Base-by-base conservation (phyloP, 2,888 invertebrate species). In the Mylabris sibirica region DNA sequence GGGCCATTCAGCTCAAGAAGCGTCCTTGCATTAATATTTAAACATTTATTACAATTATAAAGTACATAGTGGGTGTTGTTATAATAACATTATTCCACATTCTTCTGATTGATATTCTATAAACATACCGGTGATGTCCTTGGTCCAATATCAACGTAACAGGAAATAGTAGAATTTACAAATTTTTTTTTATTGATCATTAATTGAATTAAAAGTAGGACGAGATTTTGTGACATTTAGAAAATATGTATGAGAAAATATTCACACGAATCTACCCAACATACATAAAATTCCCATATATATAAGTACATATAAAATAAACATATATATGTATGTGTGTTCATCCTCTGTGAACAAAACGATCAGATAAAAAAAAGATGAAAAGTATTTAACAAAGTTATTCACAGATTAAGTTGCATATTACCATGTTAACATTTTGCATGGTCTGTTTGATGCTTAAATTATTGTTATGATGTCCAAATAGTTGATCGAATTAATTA, bases 381-480 rank as follows among this genome's bases (percentile, higher is more conserved):
- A 57, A 68, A 72, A 70, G 70, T 70, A 72, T 70, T 68, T 73
- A 73, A 73, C 73, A 71, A 73, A 71, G 70, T 71, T 72, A 68
- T 68, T 66, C 71, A 71, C 71, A 71, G 67, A 71, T 74, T 72
- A 71, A 72, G 74, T 64, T 64, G 69, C 66, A 68, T 72, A 70
- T 73, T 70, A 70, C 70, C 74, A 74, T 70, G 70, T 70, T 70
- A 70, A 70, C 72, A 71, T 74, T 74, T 72, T 66, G 73, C 72
- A 74, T 65, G 74, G 68, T 74, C 70, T 65, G 74, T 72, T 72
- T 69, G 66, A 44, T 71, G 67, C 62, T 64, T 59, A 35, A 53
- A 63, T 63, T 67, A 60, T 30, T 22, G 60, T 62, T 60, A 53
- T 60, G 70, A 63, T 65, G 57, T 57, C 57, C 57, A 57, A 57